Evolutionary conservation across 2,113 vertebrate genomes (phyloP), one percentile per base, ranked within the genome.

Genomic region (Telmatochromis sp.): DNA sequence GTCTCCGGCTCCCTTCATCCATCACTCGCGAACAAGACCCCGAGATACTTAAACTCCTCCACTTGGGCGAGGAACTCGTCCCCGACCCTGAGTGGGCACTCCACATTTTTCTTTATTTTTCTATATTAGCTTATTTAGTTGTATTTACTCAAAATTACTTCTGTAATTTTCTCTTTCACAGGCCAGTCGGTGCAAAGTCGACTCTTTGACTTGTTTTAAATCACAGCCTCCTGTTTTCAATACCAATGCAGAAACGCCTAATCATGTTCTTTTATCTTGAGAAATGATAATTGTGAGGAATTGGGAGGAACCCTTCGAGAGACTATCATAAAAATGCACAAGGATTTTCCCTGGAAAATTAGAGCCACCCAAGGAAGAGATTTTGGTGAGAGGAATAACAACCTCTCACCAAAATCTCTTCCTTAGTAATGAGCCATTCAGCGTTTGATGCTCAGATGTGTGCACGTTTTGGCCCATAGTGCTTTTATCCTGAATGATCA

Each of bases 41-140:
- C 6, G 6, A 54, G 53, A 12, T 23, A 54, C 10, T 54, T 54
- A 0, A 54, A 54, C n/a, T 54, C n/a, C 53, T 54, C n/a, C n/a
- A 54, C 53, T 54, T 12, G 53, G 53, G n/a, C 0, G 3, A 4
- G 53, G 6, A 12, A 4, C 6, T 54, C n/a, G 0, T 54, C 3
- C 53, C n/a, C 0, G 53, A 54, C n/a, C n/a, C n/a, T 0, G 10
- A 54, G n/a, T 54, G 53, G 53, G n/a, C 53, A 54, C 53, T 54
- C 53, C n/a, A 7, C 53, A 7, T 23, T 55, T 55, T 26, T 55
- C 21, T 26, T 55, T 55, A 5, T 55, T 55, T 55, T 26, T 55
- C 0, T 55, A 5, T 55, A 55, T 55, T 26, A 26, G 21, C 21
- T 55, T 55, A 3, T 55, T 13, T 26, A 55, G 54, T 55, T 26